Evolutionary conservation across 2,888 invertebrate genomes (phyloP).

Genomic region (Dermolepida albohirtum): DNA sequence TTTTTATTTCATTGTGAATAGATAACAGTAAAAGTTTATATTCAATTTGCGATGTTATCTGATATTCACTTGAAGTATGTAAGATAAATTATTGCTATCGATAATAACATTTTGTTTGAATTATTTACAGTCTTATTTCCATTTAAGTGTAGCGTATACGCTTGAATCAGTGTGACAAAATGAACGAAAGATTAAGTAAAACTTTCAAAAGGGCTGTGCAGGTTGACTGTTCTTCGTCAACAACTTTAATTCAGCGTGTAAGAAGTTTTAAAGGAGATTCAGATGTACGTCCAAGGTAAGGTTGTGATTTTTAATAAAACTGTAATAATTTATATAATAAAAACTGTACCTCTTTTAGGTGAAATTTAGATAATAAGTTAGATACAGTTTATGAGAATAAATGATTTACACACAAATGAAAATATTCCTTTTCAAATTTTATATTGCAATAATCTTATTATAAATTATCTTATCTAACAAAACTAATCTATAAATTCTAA

Average conservation of each 20-base stretch:
- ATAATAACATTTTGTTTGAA: slow-evolving; percentile 19
- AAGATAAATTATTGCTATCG: too few species aligned
- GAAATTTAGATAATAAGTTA: too few species aligned
- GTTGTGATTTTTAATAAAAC: background rate
- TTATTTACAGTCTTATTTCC: background rate
- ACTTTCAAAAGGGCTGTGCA: slow-evolving; percentile 16
- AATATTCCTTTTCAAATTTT: too few species aligned
- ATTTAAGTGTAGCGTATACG: background rate
- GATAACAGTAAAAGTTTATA: too few species aligned
- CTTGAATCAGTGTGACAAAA: background rate
- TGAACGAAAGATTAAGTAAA: slow-evolving; percentile 28
- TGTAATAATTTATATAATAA: too few species aligned
- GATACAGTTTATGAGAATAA: too few species aligned
- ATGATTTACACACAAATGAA: too few species aligned
- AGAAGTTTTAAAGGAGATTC: slow-evolving; percentile 30
- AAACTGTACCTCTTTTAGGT: too few species aligned
- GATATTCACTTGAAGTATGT: too few species aligned
- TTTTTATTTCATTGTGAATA: too few species aligned
- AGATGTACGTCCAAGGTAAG: slow-evolving; percentile 14
- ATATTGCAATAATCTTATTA: too few species aligned
- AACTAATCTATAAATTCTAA: slow-evolving; percentile 2
- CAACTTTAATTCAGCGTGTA: slow-evolving; percentile 17
- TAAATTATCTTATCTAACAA: background rate
- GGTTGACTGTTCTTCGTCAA: background rate
- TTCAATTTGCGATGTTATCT: too few species aligned